These are phyloP conservation scores for Heliconius erato DNA, from an alignment of 2,888 invertebrate genomes.

Conservation along the genomic window DNA sequence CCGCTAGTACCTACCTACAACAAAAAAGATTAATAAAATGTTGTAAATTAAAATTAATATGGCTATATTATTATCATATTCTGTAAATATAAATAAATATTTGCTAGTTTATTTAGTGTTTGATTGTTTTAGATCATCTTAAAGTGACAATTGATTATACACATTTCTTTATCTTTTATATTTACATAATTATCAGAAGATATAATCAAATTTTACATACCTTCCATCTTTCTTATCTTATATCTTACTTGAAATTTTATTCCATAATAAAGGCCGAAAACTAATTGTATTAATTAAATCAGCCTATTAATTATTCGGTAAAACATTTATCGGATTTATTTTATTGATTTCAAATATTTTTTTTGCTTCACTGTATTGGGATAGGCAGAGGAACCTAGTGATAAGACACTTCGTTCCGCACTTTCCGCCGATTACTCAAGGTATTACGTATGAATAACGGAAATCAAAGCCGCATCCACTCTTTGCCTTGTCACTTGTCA, in stretches of 20 bases:
- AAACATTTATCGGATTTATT: constrained; percentile 4
- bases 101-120: neutral
- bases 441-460: too few relatives aligned
- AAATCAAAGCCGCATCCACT: too few relatives aligned
- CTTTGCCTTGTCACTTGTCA: too few relatives aligned
- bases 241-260: neutral
- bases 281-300: constrained; percentile 35
- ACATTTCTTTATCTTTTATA: constrained; percentile 20
- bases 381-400: too few relatives aligned
- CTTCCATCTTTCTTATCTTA: constrained; percentile 22
- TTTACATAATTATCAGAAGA: constrained; percentile 27
- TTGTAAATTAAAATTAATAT: neutral
- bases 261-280: constrained; percentile 26
- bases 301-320: constrained; percentile 30
- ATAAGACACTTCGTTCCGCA: too few relatives aligned
- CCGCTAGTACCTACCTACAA: constrained; percentile 27
- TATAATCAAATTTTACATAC: constrained; percentile 29
- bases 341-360: neutral
- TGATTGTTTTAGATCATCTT: neutral
- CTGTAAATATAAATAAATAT: neutral
- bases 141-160: too few relatives aligned
- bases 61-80: neutral
- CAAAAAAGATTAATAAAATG: constrained; percentile 10
- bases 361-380: too few relatives aligned
- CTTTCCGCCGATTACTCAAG: too few relatives aligned